A percentile compares a stretch with the other conserved stretches of the same genome.
Evolutionary conservation across 2,797 vertebrate genomes (phyloP).

Genomic region (Picus viridis): DNA sequence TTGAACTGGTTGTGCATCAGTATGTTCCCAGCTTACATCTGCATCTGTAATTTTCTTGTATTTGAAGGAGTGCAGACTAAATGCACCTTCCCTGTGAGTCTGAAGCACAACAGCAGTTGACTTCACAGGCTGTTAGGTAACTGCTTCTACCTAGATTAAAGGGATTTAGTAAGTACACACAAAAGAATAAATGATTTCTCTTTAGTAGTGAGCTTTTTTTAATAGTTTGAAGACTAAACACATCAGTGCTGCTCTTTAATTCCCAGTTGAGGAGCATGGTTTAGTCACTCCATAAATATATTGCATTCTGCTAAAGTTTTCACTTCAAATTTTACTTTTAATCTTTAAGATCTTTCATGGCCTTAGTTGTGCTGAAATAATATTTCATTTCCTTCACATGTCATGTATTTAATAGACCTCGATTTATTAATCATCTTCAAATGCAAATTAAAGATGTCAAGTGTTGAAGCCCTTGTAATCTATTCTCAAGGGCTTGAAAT

Average conservation of each 20-base stretch:
- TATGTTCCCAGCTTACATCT: no score
- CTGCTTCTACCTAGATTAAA: neutral
- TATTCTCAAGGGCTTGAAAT: neutral
- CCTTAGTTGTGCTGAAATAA: constrained; percentile 10
- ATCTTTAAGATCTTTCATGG: neutral
- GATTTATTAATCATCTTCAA: constrained; percentile 25
- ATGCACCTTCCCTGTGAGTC: neutral
- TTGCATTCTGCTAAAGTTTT: neutral
- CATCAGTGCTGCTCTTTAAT: neutral
- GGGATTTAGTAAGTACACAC: neutral
- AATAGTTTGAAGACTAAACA: neutral
- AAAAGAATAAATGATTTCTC: neutral
- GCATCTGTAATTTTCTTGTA: no score
- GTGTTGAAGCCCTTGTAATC: neutral
- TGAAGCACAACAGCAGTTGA: neutral
- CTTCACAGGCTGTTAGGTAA: neutral
- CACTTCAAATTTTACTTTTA: neutral
- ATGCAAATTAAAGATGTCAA: constrained; percentile 8
- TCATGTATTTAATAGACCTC: neutral
- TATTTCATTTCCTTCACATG: constrained; percentile 6
- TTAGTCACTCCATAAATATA: neutral
- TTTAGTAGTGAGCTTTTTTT: neutral
- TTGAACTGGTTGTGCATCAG: no score
- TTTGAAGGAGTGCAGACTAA: no score
- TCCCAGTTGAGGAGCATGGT: neutral